phyloP scores from a whole-genome alignment of 2,888 invertebrate species.

The Lepidonotus clava region DNA sequence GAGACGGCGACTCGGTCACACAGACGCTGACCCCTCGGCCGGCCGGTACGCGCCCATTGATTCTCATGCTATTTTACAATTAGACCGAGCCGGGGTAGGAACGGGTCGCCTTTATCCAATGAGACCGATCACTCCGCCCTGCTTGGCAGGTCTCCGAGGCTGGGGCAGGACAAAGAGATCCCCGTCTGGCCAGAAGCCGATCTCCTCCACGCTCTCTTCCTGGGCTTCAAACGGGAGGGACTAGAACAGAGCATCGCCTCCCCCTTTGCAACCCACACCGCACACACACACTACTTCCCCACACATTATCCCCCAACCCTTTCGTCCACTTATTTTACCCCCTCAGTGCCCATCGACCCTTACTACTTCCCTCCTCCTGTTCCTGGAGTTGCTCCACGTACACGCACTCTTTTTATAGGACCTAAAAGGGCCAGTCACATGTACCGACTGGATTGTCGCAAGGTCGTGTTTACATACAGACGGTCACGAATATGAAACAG shows the following conservation, averaged over 20 bases:
- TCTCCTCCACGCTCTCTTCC: neutral
- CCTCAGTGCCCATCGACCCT: too few species aligned
- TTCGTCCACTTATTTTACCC: too few species aligned
- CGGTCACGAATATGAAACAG: too few species aligned
- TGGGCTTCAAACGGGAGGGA: neutral
- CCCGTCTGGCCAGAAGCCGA: neutral
- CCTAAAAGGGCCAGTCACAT: too few species aligned
- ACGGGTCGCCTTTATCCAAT: conserved; percentile 40
- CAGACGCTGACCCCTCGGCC: neutral
- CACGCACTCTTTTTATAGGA: too few species aligned
- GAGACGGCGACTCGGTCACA: neutral
- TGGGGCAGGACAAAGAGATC: conserved; percentile 7
- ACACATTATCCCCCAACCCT: neutral
- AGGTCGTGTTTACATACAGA: too few species aligned
- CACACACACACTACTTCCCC: neutral
- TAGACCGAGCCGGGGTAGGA: neutral
- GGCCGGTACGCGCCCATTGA: conserved; percentile 20
- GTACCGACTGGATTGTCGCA: too few species aligned
- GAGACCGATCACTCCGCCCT: conserved; percentile 11
- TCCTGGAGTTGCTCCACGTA: too few species aligned
- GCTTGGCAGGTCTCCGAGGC: neutral
- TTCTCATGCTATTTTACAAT: conserved; percentile 54
- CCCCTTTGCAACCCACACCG: neutral
- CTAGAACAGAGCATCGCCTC: neutral
- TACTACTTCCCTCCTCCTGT: too few species aligned